A percentile compares a stretch with the other conserved stretches of the same genome.
Conservation (phyloP, 2,113 vertebrate species). For the Anser brachyrhynchus region DNA sequence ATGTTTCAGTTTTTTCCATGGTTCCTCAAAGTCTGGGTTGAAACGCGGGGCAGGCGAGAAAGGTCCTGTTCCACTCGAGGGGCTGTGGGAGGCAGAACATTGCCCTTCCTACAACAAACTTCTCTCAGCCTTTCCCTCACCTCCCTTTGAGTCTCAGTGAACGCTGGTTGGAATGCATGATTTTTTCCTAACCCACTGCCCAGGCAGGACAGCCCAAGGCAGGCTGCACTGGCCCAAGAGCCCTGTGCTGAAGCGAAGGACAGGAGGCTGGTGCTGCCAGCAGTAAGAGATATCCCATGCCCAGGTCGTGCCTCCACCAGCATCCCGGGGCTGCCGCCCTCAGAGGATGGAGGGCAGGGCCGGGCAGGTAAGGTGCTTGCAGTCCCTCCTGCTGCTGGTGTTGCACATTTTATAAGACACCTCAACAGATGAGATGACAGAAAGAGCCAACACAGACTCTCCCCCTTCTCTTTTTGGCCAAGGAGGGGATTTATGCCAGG, state of each 20-base stretch:
- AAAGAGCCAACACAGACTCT: not conserved
- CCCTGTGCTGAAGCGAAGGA: not conserved
- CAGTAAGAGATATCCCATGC: rapidly evolving
- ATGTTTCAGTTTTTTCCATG: not conserved
- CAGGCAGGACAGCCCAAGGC: not conserved
- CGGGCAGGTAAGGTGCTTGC: not conserved
- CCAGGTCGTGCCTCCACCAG: rapidly evolving
- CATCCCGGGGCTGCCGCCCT: not conserved
- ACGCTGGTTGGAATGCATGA: not conserved
- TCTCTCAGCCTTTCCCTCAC: not conserved
- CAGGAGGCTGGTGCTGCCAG: too few relatives aligned
- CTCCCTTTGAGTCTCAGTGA: not conserved
- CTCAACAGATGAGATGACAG: not conserved
- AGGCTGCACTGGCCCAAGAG: not conserved
- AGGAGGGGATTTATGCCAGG: not conserved
- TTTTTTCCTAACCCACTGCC: not conserved
- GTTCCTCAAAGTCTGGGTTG: not conserved
- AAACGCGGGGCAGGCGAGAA: not conserved
- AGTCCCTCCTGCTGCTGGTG: not conserved
- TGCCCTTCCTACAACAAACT: not conserved
- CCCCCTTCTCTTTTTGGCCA: not conserved
- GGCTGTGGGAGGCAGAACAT: not conserved
- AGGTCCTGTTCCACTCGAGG: not conserved
- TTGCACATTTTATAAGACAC: not conserved
- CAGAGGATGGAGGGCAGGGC: not conserved